These are phyloP conservation scores for Rhabdomys dilectus DNA, from an alignment of 2,113 vertebrate species.

Conservation along the genomic window DNA sequence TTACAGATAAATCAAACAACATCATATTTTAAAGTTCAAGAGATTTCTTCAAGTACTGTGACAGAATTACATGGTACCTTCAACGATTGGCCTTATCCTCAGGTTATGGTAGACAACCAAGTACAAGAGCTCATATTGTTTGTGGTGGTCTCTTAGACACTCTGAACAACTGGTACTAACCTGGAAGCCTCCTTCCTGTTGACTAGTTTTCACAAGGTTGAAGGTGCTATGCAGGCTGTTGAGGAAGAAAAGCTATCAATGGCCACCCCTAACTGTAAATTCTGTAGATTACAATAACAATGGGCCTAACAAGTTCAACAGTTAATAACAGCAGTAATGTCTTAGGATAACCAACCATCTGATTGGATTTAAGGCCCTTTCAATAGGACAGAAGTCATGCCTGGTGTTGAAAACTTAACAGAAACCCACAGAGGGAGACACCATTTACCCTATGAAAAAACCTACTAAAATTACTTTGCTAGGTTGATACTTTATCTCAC, in stretches of 20 bases:
- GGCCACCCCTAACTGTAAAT: background rate
- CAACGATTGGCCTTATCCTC: background rate
- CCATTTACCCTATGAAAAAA: background rate
- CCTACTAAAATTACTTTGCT: background rate
- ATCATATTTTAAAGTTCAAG: constrained; percentile 5
- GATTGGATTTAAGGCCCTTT: background rate
- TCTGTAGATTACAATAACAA: background rate
- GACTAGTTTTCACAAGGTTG: background rate
- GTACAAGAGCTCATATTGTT: background rate
- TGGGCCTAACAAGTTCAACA: too few relatives aligned
- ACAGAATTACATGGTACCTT: background rate
- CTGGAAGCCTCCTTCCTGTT: background rate
- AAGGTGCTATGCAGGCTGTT: background rate
- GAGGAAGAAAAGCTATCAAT: background rate
- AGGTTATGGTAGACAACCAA: background rate
- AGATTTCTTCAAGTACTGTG: background rate
- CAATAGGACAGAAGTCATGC: background rate
- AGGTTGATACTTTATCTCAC: background rate
- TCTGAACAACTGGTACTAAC: background rate
- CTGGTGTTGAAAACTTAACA: background rate
- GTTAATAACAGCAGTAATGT: background rate
- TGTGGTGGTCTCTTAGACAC: background rate
- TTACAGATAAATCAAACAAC: constrained; percentile 44
- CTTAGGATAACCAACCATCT: background rate
- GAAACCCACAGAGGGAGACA: background rate